Percentiles rank a stretch among this genome's conserved stretches.
Evolutionary conservation across 1,140 invertebrate species (phyloP).

Genomic region (Heliconius hermathena): DNA sequence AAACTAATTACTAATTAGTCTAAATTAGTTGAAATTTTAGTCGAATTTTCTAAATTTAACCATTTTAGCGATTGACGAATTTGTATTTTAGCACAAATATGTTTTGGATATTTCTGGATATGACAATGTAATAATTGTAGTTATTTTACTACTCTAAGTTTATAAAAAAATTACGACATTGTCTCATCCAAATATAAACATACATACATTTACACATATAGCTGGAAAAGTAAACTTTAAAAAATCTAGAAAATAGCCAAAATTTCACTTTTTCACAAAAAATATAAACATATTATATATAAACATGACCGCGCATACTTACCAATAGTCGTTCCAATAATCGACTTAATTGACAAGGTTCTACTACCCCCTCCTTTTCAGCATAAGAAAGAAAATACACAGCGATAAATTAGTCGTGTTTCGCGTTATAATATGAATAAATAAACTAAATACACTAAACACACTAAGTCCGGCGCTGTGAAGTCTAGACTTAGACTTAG

Average conservation of each 20-base stretch:
- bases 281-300: conserved; percentile 55
- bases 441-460: conserved; percentile 55
- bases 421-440: conserved; percentile 38
- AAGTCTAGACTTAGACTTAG: not conserved
- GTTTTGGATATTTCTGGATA: not conserved
- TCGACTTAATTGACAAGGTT: conserved; percentile 66
- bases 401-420: conserved; percentile 77
- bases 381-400: conserved; percentile 75
- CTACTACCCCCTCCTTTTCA: conserved; percentile 78
- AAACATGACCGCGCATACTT: conserved; percentile 63
- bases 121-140: not conserved
- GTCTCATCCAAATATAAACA: not conserved
- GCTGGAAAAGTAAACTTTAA: not conserved
- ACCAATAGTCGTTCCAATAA: conserved; percentile 66
- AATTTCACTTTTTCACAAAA: conserved; percentile 44
- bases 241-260: conserved; percentile 33
- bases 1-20: too few species aligned
- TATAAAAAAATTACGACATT: too few species aligned
- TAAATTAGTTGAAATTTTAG: too few species aligned
- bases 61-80: not conserved
- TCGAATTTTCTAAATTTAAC: not conserved
- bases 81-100: too few species aligned
- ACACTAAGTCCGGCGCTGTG: conserved; percentile 34
- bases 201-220: conserved; percentile 20
- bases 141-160: not conserved